Conservation (phyloP, 2,797 vertebrate genomes). For the Microcaecilia unicolor region DNA sequence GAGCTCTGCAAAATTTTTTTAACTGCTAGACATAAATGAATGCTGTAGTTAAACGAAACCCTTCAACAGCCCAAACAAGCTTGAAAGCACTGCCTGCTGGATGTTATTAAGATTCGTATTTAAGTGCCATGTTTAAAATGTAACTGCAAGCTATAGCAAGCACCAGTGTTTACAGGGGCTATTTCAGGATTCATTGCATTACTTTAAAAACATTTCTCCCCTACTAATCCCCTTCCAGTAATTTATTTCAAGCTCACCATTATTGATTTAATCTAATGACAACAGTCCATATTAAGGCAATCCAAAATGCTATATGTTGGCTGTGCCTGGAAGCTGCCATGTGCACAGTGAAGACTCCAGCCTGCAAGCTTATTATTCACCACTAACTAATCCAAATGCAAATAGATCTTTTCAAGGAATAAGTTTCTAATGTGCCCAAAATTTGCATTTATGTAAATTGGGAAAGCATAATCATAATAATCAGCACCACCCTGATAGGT, state of each 20-base stretch:
- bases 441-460: too few species aligned
- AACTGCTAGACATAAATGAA: conserved; percentile 60
- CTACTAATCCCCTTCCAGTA: conserved; percentile 37
- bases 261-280: background rate
- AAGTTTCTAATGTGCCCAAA: too few species aligned
- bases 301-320: too few species aligned
- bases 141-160: conserved; percentile 52
- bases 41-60: conserved; percentile 57
- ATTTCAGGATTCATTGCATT: conserved; percentile 37
- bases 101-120: conserved; percentile 58
- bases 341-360: too few species aligned
- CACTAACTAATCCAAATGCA: too few species aligned
- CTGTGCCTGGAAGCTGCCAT: too few species aligned
- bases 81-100: conserved; percentile 62
- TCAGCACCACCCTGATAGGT: too few species aligned
- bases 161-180: conserved; percentile 54
- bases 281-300: too few species aligned
- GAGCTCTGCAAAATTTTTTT: conserved; percentile 57
- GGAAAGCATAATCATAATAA: too few species aligned
- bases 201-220: conserved; percentile 40
- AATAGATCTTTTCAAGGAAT: too few species aligned
- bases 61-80: conserved; percentile 55
- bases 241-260: conserved; percentile 33
- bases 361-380: too few species aligned
- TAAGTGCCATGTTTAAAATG: conserved; percentile 60